phyloP scores from a whole-genome alignment of 1,140 invertebrate species.

The Adoxophyes honmai region DNA sequence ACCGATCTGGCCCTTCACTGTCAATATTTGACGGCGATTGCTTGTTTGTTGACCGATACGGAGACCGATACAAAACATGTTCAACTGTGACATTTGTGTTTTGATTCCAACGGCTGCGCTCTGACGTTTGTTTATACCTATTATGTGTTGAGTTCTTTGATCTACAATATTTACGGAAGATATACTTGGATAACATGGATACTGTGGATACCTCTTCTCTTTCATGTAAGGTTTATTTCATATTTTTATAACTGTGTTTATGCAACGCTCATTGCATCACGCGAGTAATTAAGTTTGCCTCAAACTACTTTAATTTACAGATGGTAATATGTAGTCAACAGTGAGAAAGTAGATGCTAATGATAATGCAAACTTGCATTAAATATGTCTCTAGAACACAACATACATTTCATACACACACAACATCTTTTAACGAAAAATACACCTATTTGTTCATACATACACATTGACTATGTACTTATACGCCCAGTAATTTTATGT shows the following conservation, averaged over 20 bases:
- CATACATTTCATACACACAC: too few relatives aligned
- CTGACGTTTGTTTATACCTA: slow-evolving; percentile 34
- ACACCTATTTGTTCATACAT: too few relatives aligned
- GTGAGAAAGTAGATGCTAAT: too few relatives aligned
- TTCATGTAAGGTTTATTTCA: slow-evolving; percentile 33
- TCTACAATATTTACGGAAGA: neutral
- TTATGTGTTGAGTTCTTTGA: slow-evolving; percentile 15
- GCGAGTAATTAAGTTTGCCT: too few relatives aligned
- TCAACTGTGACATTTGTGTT: slow-evolving; percentile 12
- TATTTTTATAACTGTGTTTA: neutral
- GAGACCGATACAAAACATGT: neutral
- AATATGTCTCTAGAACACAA: too few relatives aligned
- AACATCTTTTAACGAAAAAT: too few relatives aligned
- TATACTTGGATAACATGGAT: slow-evolving; percentile 15
- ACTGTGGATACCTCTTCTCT: slow-evolving; percentile 26
- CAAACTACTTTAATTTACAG: too few relatives aligned
- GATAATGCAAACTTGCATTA: too few relatives aligned
- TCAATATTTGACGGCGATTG: slow-evolving; percentile 46
- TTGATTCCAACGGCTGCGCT: slow-evolving; percentile 14
- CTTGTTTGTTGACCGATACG: slow-evolving; percentile 17
- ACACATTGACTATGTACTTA: too few relatives aligned
- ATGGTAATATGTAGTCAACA: too few relatives aligned
- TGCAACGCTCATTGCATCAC: too few relatives aligned
- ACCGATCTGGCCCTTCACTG: slow-evolving; percentile 9
- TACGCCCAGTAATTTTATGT: too few relatives aligned